A percentile compares a stretch with the other conserved stretches of the same genome.
These are phyloP conservation scores for Macrocentrus cingulum DNA, from an alignment of 1,140 invertebrate species.

Conservation along the genomic window DNA sequence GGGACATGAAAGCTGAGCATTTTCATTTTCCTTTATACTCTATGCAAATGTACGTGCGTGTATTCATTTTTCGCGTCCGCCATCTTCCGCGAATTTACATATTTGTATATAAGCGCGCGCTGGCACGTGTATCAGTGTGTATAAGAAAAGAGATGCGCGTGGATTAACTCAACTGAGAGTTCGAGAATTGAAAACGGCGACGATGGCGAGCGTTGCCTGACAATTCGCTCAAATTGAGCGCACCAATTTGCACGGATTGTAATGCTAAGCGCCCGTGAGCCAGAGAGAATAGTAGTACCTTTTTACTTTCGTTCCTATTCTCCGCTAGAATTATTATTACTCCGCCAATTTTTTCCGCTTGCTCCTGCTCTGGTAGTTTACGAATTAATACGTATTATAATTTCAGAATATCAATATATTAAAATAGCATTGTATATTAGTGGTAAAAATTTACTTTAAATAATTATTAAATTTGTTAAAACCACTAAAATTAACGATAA, in stretches of 20 bases:
- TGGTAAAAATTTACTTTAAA: too few species aligned
- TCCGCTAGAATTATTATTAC: too few species aligned
- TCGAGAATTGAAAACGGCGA: conserved; percentile 37
- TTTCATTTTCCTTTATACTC: background rate
- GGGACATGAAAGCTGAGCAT: background rate
- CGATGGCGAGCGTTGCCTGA: conserved; percentile 31
- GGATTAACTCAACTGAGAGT: conserved; percentile 26
- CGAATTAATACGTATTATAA: too few species aligned
- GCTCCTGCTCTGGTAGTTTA: too few species aligned
- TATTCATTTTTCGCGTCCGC: background rate
- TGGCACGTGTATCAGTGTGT: background rate
- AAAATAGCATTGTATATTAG: too few species aligned
- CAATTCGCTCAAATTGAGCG: conserved; percentile 55
- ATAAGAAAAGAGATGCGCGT: background rate
- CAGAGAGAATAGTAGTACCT: conserved; percentile 24
- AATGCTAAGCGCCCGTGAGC: conserved; percentile 44
- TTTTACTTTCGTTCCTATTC: conserved; percentile 2
- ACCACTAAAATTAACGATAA: too few species aligned
- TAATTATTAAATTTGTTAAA: too few species aligned
- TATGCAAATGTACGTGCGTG: too few species aligned
- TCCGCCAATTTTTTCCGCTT: too few species aligned
- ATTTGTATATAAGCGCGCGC: conserved; percentile 44
- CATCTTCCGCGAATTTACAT: conserved; percentile 38
- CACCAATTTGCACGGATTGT: conserved; percentile 55
- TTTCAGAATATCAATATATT: too few species aligned